Evolutionary conservation across 64 coral and sea anemone species (phyloP).

Genomic region (Astreopora myriophthalma): DNA sequence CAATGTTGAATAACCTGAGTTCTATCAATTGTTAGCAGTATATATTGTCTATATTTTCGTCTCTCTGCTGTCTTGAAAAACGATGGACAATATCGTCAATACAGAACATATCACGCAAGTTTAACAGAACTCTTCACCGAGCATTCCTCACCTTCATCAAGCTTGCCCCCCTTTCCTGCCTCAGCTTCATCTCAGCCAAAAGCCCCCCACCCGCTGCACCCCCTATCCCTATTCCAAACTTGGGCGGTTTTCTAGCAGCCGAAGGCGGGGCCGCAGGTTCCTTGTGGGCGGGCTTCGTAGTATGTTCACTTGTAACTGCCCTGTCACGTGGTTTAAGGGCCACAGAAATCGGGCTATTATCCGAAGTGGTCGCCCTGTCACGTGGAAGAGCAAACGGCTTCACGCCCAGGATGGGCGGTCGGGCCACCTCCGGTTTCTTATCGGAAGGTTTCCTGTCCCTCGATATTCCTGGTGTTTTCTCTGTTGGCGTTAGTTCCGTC

Average conservation of each 20-base stretch:
- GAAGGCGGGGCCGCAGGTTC: neutral
- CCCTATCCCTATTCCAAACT: constrained; percentile 70
- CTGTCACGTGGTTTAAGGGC: neutral
- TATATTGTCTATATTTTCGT: neutral
- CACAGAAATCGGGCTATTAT: neutral
- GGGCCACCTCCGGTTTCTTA: neutral
- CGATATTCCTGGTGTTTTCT: neutral
- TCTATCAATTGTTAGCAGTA: neutral
- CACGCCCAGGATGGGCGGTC: constrained; percentile 12
- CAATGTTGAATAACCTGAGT: neutral
- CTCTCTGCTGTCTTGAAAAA: too few relatives aligned
- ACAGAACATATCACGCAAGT: neutral
- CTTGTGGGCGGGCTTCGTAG: neutral
- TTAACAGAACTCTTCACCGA: neutral
- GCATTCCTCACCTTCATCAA: constrained; percentile 2
- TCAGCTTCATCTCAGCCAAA: constrained; percentile 69
- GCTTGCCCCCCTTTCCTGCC: constrained; percentile 53
- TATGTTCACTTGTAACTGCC: neutral
- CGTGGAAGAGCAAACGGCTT: constrained; percentile 19
- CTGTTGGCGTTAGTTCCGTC: neutral
- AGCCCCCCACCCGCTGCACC: constrained; percentile 63
- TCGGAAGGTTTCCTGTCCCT: neutral
- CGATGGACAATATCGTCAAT: too few relatives aligned
- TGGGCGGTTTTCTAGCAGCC: constrained; percentile 24
- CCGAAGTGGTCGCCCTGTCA: neutral